Percentiles rank a stretch among this genome's conserved stretches.
Conservation (phyloP, 2,888 invertebrate species). For the Lissonota sp. region DNA sequence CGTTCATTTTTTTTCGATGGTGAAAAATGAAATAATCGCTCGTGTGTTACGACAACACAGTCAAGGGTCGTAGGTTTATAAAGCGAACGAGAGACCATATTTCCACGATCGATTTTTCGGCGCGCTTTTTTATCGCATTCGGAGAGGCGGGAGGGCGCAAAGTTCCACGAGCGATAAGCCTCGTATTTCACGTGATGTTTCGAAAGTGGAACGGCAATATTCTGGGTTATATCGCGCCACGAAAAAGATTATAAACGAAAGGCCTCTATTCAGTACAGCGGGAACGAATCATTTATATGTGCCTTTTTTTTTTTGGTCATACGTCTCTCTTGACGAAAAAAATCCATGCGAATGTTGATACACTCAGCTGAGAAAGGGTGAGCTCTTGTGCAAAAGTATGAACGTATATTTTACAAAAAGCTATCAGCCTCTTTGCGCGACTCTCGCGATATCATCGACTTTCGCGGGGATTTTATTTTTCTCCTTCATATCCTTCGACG, state of each 20-base stretch:
- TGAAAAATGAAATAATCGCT: constrained; percentile 33
- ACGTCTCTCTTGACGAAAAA: neutral
- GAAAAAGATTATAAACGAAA: constrained; percentile 40
- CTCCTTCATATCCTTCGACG: constrained; percentile 14
- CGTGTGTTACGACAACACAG: constrained; percentile 28
- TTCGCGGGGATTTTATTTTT: constrained; percentile 6
- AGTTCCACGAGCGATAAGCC: constrained; percentile 38
- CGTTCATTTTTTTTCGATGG: neutral
- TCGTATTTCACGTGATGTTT: constrained; percentile 30
- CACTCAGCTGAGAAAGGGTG: constrained; percentile 1
- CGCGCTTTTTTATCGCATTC: constrained; percentile 17
- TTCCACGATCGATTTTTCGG: constrained; percentile 12
- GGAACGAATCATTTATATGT: neutral
- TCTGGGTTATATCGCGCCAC: neutral
- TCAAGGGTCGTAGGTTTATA: constrained; percentile 7
- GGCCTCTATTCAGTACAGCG: neutral
- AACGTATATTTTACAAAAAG: constrained; percentile 18
- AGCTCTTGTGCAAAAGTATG: constrained; percentile 4
- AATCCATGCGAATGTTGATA: constrained; percentile 7
- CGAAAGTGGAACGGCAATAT: constrained; percentile 5
- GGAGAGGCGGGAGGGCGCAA: neutral
- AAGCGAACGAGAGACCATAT: neutral
- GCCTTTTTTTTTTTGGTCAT: constrained; percentile 18
- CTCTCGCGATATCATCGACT: constrained; percentile 28
- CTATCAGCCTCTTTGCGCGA: constrained; percentile 5